A percentile compares a stretch with the other conserved stretches of the same genome.
Evolutionary conservation across 2,113 vertebrate genomes (phyloP).

Genomic region (Rhagologus leucostigma): DNA sequence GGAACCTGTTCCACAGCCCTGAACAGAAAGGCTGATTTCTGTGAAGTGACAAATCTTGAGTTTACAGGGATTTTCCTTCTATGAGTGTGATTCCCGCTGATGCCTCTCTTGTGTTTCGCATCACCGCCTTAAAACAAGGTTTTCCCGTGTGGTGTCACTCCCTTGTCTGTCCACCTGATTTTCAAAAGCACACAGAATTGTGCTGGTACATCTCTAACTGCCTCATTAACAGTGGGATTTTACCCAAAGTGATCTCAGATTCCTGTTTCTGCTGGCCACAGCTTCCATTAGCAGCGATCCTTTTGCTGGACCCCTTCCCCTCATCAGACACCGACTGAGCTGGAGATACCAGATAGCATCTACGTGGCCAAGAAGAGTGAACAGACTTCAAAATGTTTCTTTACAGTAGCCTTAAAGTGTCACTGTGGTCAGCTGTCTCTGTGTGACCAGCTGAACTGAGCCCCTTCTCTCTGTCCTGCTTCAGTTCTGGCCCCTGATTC

Average conservation of each 20-base stretch:
- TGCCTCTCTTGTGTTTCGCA: background rate
- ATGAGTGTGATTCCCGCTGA: background rate
- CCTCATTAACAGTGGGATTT: background rate
- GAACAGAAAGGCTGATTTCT: background rate
- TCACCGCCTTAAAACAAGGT: background rate
- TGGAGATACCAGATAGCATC: background rate
- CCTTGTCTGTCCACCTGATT: background rate
- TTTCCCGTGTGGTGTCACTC: fast-evolving
- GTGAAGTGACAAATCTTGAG: background rate
- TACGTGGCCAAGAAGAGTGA: background rate
- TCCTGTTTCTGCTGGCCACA: background rate
- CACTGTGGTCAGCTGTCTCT: background rate
- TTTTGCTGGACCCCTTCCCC: background rate
- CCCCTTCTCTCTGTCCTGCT: background rate
- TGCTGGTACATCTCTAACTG: background rate
- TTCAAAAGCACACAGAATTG: background rate
- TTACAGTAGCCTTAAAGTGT: background rate
- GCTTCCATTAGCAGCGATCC: background rate
- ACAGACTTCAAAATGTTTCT: background rate
- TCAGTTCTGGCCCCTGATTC: background rate
- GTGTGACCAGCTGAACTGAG: background rate
- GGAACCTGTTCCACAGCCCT: background rate
- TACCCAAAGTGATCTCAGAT: background rate
- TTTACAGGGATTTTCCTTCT: background rate
- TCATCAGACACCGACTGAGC: background rate